A percentile compares a stretch with the other conserved stretches of the same genome.
Evolutionary conservation across 2,888 invertebrate species (phyloP).

Genomic region (Bombyx huttoni): DNA sequence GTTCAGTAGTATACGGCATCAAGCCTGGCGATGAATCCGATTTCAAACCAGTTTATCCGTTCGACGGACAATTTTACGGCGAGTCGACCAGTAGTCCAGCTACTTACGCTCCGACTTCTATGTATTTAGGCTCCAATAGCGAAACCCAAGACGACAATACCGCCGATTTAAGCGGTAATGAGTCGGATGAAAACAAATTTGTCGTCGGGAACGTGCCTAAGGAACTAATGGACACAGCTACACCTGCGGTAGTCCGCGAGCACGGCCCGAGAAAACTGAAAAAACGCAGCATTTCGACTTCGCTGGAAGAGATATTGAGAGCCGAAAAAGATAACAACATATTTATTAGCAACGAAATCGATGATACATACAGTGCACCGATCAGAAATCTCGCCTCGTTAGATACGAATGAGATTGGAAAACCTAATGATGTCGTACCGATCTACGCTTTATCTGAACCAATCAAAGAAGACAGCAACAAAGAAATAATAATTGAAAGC

Average conservation of each 20-base stretch:
- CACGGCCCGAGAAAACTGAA: constrained; percentile 74
- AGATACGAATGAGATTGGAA: constrained; percentile 15
- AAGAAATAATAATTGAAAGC: constrained; percentile 43
- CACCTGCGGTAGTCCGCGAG: constrained; percentile 75
- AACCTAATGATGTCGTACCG: constrained; percentile 31
- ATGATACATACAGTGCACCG: constrained; percentile 37
- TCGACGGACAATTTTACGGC: constrained; percentile 50
- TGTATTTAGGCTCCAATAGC: constrained; percentile 59
- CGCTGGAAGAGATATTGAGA: constrained; percentile 52
- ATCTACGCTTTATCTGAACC: constrained; percentile 36
- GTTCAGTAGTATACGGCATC: constrained; percentile 56
- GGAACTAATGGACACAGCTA: constrained; percentile 64
- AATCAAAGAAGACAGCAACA: constrained; percentile 20
- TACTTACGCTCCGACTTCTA: constrained; percentile 57
- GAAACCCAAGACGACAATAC: constrained; percentile 39
- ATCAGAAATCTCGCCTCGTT: constrained; percentile 25
- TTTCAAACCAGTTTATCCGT: constrained; percentile 63
- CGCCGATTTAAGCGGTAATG: constrained; percentile 29
- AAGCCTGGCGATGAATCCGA: constrained; percentile 55
- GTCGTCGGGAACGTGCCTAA: constrained; percentile 78
- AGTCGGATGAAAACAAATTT: constrained; percentile 64
- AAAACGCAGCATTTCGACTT: constrained; percentile 42
- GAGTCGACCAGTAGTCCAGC: constrained; percentile 51
- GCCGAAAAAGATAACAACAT: constrained; percentile 49
- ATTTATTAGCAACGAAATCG: constrained; percentile 63